phyloP scores from a whole-genome alignment of 2,113 vertebrate species.

The Shinisaurus crocodilurus region DNA sequence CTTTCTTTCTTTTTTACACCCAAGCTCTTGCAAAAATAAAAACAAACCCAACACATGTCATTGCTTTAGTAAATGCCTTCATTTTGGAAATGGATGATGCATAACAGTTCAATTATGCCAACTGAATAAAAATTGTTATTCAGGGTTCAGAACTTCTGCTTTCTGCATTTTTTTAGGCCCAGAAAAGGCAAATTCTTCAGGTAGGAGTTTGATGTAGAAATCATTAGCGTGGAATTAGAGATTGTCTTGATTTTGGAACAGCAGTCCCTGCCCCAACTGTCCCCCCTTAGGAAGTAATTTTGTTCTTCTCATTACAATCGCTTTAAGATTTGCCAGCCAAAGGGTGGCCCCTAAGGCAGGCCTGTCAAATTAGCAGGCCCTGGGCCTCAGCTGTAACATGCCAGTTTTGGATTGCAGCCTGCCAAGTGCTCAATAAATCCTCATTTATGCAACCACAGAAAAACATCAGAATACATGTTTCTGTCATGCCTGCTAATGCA shows the following conservation, averaged over 20 bases:
- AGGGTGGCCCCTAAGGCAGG: not conserved
- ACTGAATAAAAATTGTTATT: not conserved
- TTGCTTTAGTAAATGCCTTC: not conserved
- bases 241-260: not conserved
- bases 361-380: not conserved
- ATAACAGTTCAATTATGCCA: not conserved
- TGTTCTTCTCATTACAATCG: not conserved
- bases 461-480: not conserved
- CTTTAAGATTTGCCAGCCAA: not conserved
- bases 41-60: not conserved
- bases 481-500: not conserved
- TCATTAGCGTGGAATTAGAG: no score
- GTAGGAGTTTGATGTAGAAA: not conserved
- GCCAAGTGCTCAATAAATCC: not conserved
- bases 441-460: not conserved
- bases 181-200: not conserved
- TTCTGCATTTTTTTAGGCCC: not conserved
- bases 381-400: no score
- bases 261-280: not conserved
- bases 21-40: not conserved
- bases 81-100: not conserved
- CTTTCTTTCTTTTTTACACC: no score
- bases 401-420: not conserved
- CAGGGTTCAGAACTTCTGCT: not conserved
- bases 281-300: not conserved